phyloP scores from a whole-genome alignment of 2,797 vertebrate genomes.

The Enteromius treurensis region DNA sequence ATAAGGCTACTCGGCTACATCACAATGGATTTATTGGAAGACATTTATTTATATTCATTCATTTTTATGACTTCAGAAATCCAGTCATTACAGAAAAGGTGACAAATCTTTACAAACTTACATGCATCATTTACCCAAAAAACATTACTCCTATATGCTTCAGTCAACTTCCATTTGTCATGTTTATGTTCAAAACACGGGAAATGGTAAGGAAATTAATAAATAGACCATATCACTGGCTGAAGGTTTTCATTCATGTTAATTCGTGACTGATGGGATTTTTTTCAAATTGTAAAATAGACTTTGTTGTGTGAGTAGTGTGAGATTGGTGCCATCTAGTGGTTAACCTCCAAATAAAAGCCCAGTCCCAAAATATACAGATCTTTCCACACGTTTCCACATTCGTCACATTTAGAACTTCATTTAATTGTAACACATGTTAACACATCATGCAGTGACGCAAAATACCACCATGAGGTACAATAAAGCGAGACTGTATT shows the following conservation, averaged over 20 bases:
- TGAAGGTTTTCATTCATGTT: neutral
- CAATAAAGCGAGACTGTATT: neutral
- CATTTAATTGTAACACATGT: neutral
- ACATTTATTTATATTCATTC: neutral
- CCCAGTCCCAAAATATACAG: neutral
- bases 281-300: no score
- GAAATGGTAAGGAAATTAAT: no score
- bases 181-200: neutral
- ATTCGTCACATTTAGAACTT: neutral
- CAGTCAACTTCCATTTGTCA: neutral
- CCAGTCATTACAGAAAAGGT: neutral
- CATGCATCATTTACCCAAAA: neutral
- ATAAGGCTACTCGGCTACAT: neutral
- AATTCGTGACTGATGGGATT: neutral
- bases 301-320: neutral
- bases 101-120: neutral
- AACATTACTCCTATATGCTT: neutral
- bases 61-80: neutral
- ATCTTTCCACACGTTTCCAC: neutral
- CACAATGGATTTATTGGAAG: conserved; percentile 1
- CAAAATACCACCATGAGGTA: neutral
- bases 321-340: conserved; percentile 12
- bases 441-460: neutral
- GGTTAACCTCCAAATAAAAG: neutral
- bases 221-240: neutral